Conservation (phyloP, 2,113 vertebrate species). For the Clarias batrachus region DNA sequence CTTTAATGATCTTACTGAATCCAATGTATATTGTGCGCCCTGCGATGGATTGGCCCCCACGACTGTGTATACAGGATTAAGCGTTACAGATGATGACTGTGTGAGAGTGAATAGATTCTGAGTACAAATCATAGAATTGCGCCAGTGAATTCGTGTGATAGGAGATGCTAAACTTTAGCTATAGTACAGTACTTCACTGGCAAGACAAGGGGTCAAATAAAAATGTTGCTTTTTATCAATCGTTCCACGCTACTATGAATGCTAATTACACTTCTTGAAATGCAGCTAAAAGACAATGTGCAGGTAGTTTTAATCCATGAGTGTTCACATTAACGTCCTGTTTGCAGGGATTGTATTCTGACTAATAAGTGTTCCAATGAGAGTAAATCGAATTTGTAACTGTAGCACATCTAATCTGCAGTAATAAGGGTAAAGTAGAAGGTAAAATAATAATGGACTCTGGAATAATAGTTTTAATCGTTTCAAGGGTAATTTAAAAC, state of each 20-base stretch:
- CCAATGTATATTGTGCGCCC: too few species aligned
- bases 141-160: not conserved
- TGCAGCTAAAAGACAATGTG: not conserved
- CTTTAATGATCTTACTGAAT: too few species aligned
- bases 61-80: too few species aligned
- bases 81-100: too few species aligned
- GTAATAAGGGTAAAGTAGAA: constrained; percentile 42
- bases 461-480: not conserved
- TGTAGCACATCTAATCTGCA: constrained; percentile 35
- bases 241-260: not conserved
- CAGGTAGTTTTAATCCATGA: constrained; percentile 23
- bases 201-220: not conserved
- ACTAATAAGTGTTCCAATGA: constrained; percentile 37
- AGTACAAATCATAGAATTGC: not conserved
- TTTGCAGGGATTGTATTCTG: constrained; percentile 45
- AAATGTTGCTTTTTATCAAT: not conserved
- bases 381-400: constrained; percentile 48
- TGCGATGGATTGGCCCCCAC: too few species aligned
- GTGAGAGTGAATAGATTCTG: not conserved
- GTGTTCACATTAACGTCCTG: constrained; percentile 29
- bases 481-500: not conserved
- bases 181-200: not conserved
- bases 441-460: not conserved
- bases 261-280: constrained; percentile 2
- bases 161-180: not conserved